A percentile compares a stretch with the other conserved stretches of the same genome.
These are phyloP conservation scores for Botia kubotai DNA, from an alignment of 2,797 vertebrate genomes.

Conservation along the genomic window DNA sequence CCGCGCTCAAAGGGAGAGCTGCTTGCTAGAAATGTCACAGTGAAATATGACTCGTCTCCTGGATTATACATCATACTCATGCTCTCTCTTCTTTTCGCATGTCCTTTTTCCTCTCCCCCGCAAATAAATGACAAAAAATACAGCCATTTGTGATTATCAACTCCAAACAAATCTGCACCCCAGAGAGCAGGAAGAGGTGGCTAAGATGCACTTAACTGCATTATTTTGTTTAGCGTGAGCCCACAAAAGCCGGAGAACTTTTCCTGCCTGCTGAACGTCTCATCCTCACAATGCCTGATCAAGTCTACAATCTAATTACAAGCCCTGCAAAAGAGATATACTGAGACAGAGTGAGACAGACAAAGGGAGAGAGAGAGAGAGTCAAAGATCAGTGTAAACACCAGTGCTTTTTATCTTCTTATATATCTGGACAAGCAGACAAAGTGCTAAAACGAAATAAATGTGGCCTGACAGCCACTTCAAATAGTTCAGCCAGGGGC, in stretches of 20 bases:
- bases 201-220: slow-evolving; percentile 20
- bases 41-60: slow-evolving; percentile 82
- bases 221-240: slow-evolving; percentile 1
- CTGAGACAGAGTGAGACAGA: slow-evolving; percentile 41
- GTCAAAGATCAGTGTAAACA: slow-evolving; percentile 94
- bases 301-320: slow-evolving; percentile 96
- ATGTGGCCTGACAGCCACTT: slow-evolving; percentile 99
- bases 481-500: slow-evolving; percentile 98
- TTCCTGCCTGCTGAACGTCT: slow-evolving; percentile 71
- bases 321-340: slow-evolving; percentile 69
- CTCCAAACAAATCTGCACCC: slow-evolving; percentile 70
- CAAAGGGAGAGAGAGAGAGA: slow-evolving; percentile 72
- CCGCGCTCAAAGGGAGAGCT: slow-evolving; percentile 68
- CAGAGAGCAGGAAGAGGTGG: slow-evolving; percentile 38
- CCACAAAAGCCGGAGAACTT: slow-evolving; percentile 26
- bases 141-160: slow-evolving; percentile 79
- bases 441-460: slow-evolving; percentile 99
- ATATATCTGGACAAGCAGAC: slow-evolving; percentile 99
- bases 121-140: slow-evolving; percentile 82
- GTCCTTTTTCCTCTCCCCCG: slow-evolving; percentile 66
- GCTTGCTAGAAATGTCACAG: slow-evolving; percentile 81
- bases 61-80: slow-evolving; percentile 81
- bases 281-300: slow-evolving; percentile 82
- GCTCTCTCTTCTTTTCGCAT: slow-evolving; percentile 66
- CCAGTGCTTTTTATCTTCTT: slow-evolving; percentile 97